Conservation (phyloP, 2,888 invertebrate species). For the Ashinkailepas kermadecensis region DNA sequence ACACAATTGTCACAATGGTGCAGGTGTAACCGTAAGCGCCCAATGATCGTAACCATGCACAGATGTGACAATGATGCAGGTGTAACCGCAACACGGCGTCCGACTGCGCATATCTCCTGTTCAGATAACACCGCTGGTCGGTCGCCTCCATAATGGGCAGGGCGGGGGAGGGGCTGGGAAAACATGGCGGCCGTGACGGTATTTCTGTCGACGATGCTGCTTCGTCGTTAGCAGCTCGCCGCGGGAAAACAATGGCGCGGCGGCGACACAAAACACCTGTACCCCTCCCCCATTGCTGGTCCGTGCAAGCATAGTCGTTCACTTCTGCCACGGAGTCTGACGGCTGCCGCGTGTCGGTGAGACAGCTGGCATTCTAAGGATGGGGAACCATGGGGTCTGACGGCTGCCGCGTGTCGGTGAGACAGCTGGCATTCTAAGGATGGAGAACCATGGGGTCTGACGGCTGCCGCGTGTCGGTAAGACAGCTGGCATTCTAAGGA, state of each 20-base stretch:
- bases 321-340: too few relatives aligned
- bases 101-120: background rate
- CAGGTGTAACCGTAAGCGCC: too few relatives aligned
- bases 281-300: background rate
- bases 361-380: too few relatives aligned
- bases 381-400: too few relatives aligned
- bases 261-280: slow-evolving; percentile 16
- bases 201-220: background rate
- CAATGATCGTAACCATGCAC: background rate
- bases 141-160: background rate
- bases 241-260: slow-evolving; percentile 7
- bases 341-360: too few relatives aligned
- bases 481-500: too few relatives aligned
- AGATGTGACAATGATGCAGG: background rate
- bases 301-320: too few relatives aligned
- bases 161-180: background rate
- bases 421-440: too few relatives aligned
- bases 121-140: background rate
- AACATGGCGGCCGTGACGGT: background rate
- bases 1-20: too few relatives aligned
- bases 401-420: too few relatives aligned
- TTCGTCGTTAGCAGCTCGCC: background rate
- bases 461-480: too few relatives aligned
- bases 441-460: too few relatives aligned
- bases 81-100: background rate